A percentile compares a stretch with the other conserved stretches of the same genome.
Conservation (phyloP, 2,113 vertebrate species). For the Microtus richardsoni region DNA sequence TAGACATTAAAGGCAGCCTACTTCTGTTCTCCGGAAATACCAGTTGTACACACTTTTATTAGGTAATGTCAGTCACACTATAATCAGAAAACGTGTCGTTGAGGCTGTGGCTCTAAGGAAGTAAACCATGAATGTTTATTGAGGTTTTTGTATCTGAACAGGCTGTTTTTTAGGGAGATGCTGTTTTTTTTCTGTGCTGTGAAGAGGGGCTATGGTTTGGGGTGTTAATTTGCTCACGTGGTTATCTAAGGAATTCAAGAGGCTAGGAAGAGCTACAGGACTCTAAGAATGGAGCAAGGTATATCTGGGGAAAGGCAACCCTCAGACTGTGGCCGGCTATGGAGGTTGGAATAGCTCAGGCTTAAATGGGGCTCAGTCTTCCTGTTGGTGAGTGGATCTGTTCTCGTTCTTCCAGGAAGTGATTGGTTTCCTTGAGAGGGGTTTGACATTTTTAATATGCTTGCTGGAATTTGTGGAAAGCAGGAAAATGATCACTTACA, state of each 20-base stretch:
- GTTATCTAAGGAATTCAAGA: neutral
- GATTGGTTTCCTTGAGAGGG: neutral
- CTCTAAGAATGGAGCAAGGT: neutral
- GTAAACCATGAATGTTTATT: constrained; percentile 38
- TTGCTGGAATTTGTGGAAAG: neutral
- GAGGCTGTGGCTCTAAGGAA: constrained; percentile 45
- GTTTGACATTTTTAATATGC: neutral
- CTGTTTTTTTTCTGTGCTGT: neutral
- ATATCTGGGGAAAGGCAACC: no score
- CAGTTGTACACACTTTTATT: constrained; percentile 10
- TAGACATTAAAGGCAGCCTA: neutral
- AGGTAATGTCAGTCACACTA: constrained; percentile 22
- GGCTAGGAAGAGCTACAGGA: neutral
- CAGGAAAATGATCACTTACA: neutral
- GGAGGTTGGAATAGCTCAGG: neutral
- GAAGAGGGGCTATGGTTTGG: neutral
- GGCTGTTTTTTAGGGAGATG: constrained; percentile 17
- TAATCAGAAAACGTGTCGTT: constrained; percentile 40
- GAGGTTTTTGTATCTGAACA: constrained; percentile 26
- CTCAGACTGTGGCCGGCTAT: no score
- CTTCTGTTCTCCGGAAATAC: constrained; percentile 34
- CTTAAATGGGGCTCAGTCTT: neutral
- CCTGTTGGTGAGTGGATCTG: neutral
- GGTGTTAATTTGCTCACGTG: neutral
- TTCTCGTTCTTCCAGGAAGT: neutral